Evolutionary conservation across 2,797 vertebrate species (phyloP), one percentile per base, ranked within the genome.

Genomic region (Argyrosomus regius): DNA sequence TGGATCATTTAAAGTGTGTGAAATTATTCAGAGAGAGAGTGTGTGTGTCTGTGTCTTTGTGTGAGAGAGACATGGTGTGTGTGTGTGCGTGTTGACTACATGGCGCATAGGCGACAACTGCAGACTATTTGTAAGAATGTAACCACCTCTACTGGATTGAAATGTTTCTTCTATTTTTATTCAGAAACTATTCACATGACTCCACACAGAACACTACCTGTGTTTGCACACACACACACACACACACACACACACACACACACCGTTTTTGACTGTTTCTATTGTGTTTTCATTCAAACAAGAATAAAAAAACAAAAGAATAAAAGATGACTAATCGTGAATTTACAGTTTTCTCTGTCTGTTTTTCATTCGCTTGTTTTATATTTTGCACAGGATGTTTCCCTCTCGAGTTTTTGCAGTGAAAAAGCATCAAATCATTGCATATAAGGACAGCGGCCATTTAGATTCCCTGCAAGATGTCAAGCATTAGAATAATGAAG

Each of bases 31-130:
- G 13, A 57, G 6, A 39, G 39, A 39, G 41, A 12, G 2, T 41
- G 41, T 41, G 11, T 4, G 43, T 43, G 41, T 43, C 10, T 43
- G 41, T 75, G 18, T 43, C 35, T 77, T 79, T 85, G 72, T 80
- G 73, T 52, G 67, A 48, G 63, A 64, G n/a, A 61, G 13, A 18
- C 3, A 9, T 39, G 13, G 17, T 3, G 17, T 41, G 61, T 35
- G 31, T 39, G 59, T 24, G 64, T 54, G 66, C 35, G 71, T 28
- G 31, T 49, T 73, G 84, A 28, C 64, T 61, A 31, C 66, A 89
- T 81, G 78, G 53, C 72, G 87, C 90, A 89, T 56, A 85, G 81
- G 78, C 77, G 80, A 87, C 74, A 87, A 87, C 82, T 83, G 81
- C 81, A 83, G 78, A 77, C 56, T 70, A 26, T 82, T 68, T 69